These are phyloP conservation scores for Eubasilissa splendida DNA, from an alignment of 2,888 invertebrate species.

Conservation along the genomic window DNA sequence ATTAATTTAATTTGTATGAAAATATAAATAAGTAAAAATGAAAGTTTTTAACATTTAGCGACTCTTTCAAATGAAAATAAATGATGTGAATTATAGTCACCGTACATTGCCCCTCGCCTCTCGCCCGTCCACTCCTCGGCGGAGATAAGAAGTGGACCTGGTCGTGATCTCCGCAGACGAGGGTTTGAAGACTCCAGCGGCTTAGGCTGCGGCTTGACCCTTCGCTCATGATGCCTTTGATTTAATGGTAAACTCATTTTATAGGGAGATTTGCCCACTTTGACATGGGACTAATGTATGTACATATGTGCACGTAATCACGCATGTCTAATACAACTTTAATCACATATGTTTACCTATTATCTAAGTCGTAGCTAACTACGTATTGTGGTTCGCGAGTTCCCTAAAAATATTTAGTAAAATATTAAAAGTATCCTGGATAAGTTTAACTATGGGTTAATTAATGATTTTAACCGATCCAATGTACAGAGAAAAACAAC, in stretches of 20 bases:
- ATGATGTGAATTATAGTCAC: background rate
- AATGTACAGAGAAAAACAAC: too few species aligned
- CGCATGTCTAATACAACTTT: background rate
- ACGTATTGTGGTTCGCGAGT: too few species aligned
- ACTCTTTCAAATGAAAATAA: too few species aligned
- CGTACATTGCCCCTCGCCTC: too few species aligned
- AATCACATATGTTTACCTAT: background rate
- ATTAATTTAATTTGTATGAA: too few species aligned
- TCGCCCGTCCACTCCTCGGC: constrained; percentile 1
- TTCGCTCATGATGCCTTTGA: constrained; percentile 35
- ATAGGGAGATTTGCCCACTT: constrained; percentile 37
- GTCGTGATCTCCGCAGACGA: constrained; percentile 14
- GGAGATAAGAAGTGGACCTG: constrained; percentile 12
- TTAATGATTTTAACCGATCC: too few species aligned
- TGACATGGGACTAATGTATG: constrained; percentile 29
- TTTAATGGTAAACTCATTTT: constrained; percentile 35
- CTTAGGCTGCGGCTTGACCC: constrained; percentile 46
- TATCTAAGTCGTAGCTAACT: too few species aligned
- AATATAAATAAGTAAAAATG: too few species aligned
- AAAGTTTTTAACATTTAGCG: too few species aligned
- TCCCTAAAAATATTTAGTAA: background rate
- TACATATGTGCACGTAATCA: background rate
- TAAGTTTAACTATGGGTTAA: background rate
- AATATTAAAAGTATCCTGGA: background rate
- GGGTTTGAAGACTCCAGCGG: constrained; percentile 25